Conservation (phyloP, 2,113 vertebrate species). For the Brevimyrus niger region DNA sequence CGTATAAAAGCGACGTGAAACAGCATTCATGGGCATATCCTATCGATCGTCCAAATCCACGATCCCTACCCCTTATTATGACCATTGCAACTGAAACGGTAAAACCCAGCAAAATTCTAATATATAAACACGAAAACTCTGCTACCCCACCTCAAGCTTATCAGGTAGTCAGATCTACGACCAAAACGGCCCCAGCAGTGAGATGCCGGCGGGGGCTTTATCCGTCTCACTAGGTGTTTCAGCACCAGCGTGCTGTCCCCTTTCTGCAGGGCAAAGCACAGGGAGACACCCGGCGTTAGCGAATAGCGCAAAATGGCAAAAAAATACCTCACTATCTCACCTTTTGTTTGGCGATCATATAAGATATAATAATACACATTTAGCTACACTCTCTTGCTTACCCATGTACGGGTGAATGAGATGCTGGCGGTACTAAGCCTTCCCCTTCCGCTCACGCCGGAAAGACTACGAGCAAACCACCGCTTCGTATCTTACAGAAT, state of each 20-base stretch:
- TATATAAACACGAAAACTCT: not conserved
- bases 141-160: not conserved
- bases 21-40: not conserved
- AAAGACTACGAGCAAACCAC: not conserved
- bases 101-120: not conserved
- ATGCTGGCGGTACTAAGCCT: not conserved
- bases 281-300: not conserved
- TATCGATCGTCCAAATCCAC: not conserved
- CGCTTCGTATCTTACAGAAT: not conserved
- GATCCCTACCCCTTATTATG: not conserved
- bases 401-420: not conserved
- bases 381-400: not conserved
- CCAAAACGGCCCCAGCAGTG: not conserved
- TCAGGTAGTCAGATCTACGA: not conserved
- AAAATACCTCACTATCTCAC: not conserved
- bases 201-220: not conserved
- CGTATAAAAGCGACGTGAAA: not conserved
- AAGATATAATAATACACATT: not conserved
- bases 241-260: not conserved
- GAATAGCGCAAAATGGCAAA: not conserved
- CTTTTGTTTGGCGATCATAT: not conserved
- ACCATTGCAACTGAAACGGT: not conserved
- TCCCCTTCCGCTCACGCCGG: constrained; percentile 3
- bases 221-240: not conserved
- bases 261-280: not conserved